These are phyloP conservation scores for Archivesica marissinica DNA, from an alignment of 1,140 invertebrate genomes.

Conservation along the genomic window DNA sequence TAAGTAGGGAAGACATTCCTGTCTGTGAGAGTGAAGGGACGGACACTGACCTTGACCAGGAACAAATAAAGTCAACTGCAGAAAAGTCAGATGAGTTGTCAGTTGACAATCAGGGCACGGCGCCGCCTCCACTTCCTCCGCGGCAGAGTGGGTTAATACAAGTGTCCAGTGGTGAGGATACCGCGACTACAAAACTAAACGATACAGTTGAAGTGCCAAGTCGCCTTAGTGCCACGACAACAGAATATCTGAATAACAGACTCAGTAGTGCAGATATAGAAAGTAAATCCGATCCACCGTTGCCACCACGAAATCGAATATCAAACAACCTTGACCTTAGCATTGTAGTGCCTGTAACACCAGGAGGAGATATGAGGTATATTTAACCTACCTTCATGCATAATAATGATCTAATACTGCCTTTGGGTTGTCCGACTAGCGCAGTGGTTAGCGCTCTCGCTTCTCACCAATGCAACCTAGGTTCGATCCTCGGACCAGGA, in stretches of 20 bases:
- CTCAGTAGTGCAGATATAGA: slow-evolving; percentile 1
- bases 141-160: slow-evolving; percentile 2
- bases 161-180: slow-evolving; percentile 22
- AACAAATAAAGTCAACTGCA: not conserved
- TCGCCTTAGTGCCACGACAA: slow-evolving; percentile 6
- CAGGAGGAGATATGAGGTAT: slow-evolving; percentile 18
- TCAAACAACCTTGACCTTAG: slow-evolving; percentile 57
- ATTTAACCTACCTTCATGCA: too few species aligned
- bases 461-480: too few species aligned
- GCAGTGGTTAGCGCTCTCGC: too few species aligned
- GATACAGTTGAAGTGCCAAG: slow-evolving; percentile 14
- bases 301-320: slow-evolving; percentile 51
- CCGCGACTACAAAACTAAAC: slow-evolving; percentile 24
- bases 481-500: too few species aligned
- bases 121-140: slow-evolving; percentile 46
- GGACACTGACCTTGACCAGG: slow-evolving; percentile 42
- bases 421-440: too few species aligned
- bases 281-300: slow-evolving; percentile 25
- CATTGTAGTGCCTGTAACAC: slow-evolving; percentile 48
- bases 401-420: too few species aligned
- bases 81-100: not conserved
- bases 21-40: slow-evolving; percentile 58
- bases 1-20: slow-evolving; percentile 28
- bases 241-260: slow-evolving; percentile 17
- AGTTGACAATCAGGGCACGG: not conserved